These are phyloP conservation scores for Congeria kusceri DNA, from an alignment of 2,888 invertebrate genomes.

Conservation along the genomic window DNA sequence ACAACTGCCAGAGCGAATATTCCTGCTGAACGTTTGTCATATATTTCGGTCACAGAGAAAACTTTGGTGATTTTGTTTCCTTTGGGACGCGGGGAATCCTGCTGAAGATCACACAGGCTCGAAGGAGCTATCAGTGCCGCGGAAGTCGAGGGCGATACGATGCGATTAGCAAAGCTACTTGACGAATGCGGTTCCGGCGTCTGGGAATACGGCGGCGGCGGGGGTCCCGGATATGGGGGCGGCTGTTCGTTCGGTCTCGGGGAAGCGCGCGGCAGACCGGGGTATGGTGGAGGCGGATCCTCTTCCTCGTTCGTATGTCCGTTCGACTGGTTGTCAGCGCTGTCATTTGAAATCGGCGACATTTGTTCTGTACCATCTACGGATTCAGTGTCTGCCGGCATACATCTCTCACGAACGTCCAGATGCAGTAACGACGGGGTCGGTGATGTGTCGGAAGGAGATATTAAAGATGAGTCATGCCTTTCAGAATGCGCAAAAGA, in stretches of 20 bases:
- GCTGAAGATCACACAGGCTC: neutral
- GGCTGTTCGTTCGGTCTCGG: constrained; percentile 49
- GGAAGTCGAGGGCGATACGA: neutral
- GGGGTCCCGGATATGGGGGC: constrained; percentile 57
- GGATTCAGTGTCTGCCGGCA: neutral
- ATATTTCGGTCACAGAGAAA: constrained; percentile 47
- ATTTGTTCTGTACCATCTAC: neutral
- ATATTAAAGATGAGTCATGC: constrained; percentile 2
- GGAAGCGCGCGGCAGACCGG: constrained; percentile 30
- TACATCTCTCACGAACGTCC: too few species aligned
- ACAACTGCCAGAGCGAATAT: constrained; percentile 49
- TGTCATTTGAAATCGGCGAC: neutral
- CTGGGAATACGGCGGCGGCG: constrained; percentile 57
- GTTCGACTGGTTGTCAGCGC: neutral
- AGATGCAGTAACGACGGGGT: neutral
- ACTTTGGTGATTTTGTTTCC: constrained; percentile 28
- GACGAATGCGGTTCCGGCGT: constrained; percentile 36
- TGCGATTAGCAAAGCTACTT: neutral
- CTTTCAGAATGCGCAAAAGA: neutral
- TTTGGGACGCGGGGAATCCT: constrained; percentile 12
- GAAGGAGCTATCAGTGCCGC: neutral
- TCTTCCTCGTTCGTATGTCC: constrained; percentile 13
- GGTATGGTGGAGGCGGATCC: constrained; percentile 61
- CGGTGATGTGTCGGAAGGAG: neutral
- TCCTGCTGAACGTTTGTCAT: constrained; percentile 49